phyloP scores from a whole-genome alignment of 1,140 invertebrate species.

The Drosophila parvula region DNA sequence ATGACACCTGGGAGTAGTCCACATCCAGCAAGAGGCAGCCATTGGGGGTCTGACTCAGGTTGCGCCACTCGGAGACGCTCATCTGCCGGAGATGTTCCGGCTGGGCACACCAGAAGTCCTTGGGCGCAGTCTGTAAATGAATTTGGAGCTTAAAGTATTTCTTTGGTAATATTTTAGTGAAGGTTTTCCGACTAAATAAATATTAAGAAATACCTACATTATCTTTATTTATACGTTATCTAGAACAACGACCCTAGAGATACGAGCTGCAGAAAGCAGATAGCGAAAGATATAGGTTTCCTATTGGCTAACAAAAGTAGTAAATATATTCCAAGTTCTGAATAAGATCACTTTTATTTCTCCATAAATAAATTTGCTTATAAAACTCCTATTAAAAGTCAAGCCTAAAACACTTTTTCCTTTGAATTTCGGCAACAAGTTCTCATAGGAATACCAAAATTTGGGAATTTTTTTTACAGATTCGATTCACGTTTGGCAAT shows the following conservation, averaged over 20 bases:
- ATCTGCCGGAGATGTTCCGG: conserved; percentile 85
- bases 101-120: conserved; percentile 87
- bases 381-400: neutral
- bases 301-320: too few species aligned
- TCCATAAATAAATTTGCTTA: conserved; percentile 2
- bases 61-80: conserved; percentile 85
- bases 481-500: conserved; percentile 27
- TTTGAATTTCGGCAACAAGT: conserved; percentile 6
- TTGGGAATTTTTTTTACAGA: neutral
- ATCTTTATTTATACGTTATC: too few species aligned
- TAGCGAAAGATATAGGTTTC: neutral
- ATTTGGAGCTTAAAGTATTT: neutral
- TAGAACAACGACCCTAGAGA: neutral
- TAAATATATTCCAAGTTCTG: neutral
- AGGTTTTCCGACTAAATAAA: neutral
- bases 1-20: conserved; percentile 55
- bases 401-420: neutral
- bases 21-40: conserved; percentile 84
- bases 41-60: conserved; percentile 86
- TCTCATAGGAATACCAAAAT: conserved; percentile 12
- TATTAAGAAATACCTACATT: neutral
- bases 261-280: neutral
- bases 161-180: neutral
- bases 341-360: neutral
- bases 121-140: conserved; percentile 84